Evolutionary conservation across 2,888 invertebrate genomes (phyloP).

Genomic region (Meloe dianella): DNA sequence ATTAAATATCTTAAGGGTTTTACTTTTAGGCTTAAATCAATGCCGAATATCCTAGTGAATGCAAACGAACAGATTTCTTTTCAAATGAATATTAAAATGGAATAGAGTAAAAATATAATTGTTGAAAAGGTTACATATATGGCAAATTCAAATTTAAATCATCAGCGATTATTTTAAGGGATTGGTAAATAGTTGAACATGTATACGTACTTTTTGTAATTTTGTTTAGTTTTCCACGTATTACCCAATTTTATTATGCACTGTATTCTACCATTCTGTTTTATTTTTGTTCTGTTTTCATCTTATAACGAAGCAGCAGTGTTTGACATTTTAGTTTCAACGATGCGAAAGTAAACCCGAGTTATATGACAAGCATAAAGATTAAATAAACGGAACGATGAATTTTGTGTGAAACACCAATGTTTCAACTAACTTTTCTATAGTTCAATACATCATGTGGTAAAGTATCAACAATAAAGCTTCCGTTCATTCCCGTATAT

Average conservation of each 20-base stretch:
- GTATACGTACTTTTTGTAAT: constrained; percentile 1
- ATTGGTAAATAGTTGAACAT: not conserved
- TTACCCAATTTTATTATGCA: constrained; percentile 29
- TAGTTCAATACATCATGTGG: constrained; percentile 12
- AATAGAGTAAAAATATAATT: no score
- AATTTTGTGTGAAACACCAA: constrained; percentile 22
- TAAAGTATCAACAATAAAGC: constrained; percentile 10
- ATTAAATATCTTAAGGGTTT: no score
- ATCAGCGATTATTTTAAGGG: not conserved
- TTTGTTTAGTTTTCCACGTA: constrained; percentile 26
- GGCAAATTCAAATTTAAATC: not conserved
- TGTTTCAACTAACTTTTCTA: constrained; percentile 14
- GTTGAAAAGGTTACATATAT: no score
- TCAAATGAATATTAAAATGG: no score
- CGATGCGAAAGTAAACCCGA: constrained; percentile 29
- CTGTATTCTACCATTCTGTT: constrained; percentile 20
- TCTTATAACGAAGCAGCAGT: constrained; percentile 15
- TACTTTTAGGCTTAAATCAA: no score
- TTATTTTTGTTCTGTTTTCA: not conserved
- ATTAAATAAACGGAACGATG: constrained; percentile 35
- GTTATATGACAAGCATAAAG: constrained; percentile 34
- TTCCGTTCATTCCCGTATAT: constrained; percentile 2
- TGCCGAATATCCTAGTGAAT: no score
- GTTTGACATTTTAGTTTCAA: constrained; percentile 25
- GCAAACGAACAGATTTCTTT: no score